Evolutionary conservation across 1,140 invertebrate genomes (phyloP).

Genomic region (Euschistus heros): DNA sequence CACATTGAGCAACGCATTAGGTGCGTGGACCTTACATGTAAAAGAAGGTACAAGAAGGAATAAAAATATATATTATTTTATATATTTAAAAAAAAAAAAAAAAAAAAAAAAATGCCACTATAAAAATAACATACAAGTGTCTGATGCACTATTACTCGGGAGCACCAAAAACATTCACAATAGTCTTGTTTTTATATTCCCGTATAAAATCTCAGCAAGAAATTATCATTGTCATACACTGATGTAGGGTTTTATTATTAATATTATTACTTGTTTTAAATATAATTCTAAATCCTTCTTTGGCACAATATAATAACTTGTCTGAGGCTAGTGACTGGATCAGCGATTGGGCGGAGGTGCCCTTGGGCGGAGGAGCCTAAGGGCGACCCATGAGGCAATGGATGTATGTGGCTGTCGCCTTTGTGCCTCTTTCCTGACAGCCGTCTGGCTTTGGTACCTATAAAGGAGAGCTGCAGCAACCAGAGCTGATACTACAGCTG

Average conservation of each 20-base stretch:
- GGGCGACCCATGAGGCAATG: constrained; percentile 58
- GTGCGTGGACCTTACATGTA: constrained; percentile 26
- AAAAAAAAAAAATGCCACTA: constrained; percentile 10
- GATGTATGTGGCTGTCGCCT: constrained; percentile 35
- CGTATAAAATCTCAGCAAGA: background rate
- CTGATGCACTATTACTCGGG: background rate
- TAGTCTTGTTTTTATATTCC: background rate
- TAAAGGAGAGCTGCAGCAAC: constrained; percentile 64
- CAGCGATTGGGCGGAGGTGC: constrained; percentile 18
- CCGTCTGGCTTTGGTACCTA: constrained; percentile 55
- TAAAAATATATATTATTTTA: constrained; percentile 13
- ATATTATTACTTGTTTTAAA: background rate
- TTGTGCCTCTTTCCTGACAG: constrained; percentile 13
- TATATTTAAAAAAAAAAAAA: constrained; percentile 8
- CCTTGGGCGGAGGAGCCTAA: constrained; percentile 52
- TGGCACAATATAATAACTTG: constrained; percentile 26
- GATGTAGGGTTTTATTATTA: background rate
- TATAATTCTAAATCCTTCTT: constrained; percentile 24
- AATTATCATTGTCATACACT: constrained; percentile 17
- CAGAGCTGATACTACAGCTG: constrained; percentile 68
- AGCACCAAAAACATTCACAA: constrained; percentile 12
- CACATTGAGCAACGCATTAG: constrained; percentile 27
- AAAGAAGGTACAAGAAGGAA: constrained; percentile 21
- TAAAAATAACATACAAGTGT: background rate
- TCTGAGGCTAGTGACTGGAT: constrained; percentile 14